Conservation (phyloP, 2,888 invertebrate species). For the Chymomyza caudatula region DNA sequence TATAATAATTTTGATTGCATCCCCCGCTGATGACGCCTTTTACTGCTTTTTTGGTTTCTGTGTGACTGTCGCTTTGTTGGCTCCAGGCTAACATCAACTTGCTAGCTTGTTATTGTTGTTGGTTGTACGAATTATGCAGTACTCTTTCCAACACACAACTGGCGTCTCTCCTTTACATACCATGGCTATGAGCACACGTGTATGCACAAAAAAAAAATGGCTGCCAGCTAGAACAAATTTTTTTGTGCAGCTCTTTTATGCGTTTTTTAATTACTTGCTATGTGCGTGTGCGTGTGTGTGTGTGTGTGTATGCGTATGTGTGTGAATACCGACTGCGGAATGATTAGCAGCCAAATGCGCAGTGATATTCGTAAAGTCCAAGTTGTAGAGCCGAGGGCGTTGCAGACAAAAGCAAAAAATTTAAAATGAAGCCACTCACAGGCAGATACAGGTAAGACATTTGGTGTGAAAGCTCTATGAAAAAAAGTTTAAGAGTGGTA, state of each 20-base stretch:
- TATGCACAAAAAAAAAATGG: not conserved
- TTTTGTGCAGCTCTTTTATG: not conserved
- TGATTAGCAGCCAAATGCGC: not conserved
- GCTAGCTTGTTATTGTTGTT: constrained; percentile 50
- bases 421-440: not conserved
- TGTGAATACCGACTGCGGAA: not conserved
- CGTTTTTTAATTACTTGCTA: constrained; percentile 55
- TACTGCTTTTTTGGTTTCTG: not conserved
- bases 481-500: no score
- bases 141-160: not conserved
- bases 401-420: not conserved
- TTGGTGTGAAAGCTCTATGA: not conserved
- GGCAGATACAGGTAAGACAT: not conserved
- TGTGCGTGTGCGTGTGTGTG: constrained; percentile 11
- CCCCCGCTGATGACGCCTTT: not conserved
- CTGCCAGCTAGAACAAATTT: not conserved
- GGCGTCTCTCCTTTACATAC: constrained; percentile 7
- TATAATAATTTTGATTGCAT: constrained; percentile 75
- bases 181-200: no score
- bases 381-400: not conserved
- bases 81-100: constrained; percentile 11
- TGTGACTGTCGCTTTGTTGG: not conserved
- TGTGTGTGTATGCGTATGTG: no score
- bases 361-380: not conserved
- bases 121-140: constrained; percentile 56